Evolutionary conservation across 2,888 invertebrate genomes (phyloP), one percentile per base, ranked within the genome.

Genomic region (Nebria brevicollis): DNA sequence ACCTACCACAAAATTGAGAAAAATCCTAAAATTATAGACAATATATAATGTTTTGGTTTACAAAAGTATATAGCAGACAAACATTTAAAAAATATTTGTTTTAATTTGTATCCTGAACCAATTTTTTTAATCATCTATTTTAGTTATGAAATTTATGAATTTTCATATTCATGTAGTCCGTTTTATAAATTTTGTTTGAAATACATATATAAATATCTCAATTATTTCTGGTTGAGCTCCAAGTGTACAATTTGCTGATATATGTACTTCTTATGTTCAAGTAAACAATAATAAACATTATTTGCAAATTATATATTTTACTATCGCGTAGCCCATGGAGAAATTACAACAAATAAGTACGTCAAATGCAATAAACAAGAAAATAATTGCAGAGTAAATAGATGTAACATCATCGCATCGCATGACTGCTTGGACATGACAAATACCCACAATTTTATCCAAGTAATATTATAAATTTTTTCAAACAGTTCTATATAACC

Each of bases 281-380:
- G 54, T 54, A 5, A 13, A 13, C 54, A 54, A 54, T 54, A 54
- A 54, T 13, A 54, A 54, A 54, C 26, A 76, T 76, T 66, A 66
- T 75, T 75, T 76, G 76, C 76, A 66, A 76, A 76, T 76, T 76
- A 76, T 66, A 76, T 42, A 20, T 68, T 54, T 54, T 54, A 41
- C 76, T 25, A 77, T 70, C 70, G 70, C 64, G 70, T 54, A 77
- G 64, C 70, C 43, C 64, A 70, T 10, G 41, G 41, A 26, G 42
- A 68, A 25, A 54, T 42, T 43, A 66, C 13, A 43, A 77, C 66
- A 77, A 77, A 77, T 77, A 43, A 13, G 43, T 25, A 77, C 54
- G 68, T 43, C 26, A 77, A 15, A 77, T 25, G 54, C 77, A 77
- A 54, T 54, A 20, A 77, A 68, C 77, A 77, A 77, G 41, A 77